These are phyloP conservation scores for Onthophagus taurus DNA, from an alignment of 1,140 invertebrate genomes.

Conservation along the genomic window DNA sequence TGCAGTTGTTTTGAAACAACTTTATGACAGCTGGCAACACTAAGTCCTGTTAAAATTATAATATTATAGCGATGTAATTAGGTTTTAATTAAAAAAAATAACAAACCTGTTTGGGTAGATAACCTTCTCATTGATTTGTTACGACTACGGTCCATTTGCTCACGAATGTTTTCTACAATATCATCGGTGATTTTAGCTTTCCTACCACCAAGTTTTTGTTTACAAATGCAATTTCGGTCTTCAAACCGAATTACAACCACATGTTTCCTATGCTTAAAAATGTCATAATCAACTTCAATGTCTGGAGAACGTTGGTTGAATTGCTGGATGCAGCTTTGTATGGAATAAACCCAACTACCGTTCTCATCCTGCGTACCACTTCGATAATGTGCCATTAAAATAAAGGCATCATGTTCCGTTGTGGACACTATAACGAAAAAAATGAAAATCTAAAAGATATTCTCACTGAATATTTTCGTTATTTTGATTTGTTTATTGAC, in stretches of 20 bases:
- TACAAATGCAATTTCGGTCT: conserved; percentile 10
- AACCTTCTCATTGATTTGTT: conserved; percentile 9
- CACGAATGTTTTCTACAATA: conserved; percentile 5
- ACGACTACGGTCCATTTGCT: conserved; percentile 11
- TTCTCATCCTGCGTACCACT: conserved; percentile 8
- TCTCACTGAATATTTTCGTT: too few relatives aligned
- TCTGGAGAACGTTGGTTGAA: conserved; percentile 8
- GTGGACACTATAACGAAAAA: too few relatives aligned
- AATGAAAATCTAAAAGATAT: too few relatives aligned
- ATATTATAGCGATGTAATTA: too few relatives aligned
- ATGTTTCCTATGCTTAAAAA: background rate
- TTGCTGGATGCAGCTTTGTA: conserved; percentile 7
- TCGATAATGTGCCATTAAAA: conserved; percentile 1
- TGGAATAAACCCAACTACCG: conserved; percentile 4
- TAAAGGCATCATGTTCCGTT: conserved; percentile 2
- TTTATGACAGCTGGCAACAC: too few relatives aligned
- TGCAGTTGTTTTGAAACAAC: too few relatives aligned
- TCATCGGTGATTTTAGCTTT: background rate
- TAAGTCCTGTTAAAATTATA: too few relatives aligned
- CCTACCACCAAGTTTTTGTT: conserved; percentile 5
- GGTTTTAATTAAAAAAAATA: conserved; percentile 1
- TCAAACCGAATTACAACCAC: conserved; percentile 11
- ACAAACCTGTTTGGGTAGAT: background rate
- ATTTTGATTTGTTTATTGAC: too few relatives aligned
- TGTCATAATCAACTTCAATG: background rate